Percentiles rank a stretch among this genome's conserved stretches.
phyloP scores from a whole-genome alignment of 2,113 vertebrate species.

The Opisthocomus hoazin region DNA sequence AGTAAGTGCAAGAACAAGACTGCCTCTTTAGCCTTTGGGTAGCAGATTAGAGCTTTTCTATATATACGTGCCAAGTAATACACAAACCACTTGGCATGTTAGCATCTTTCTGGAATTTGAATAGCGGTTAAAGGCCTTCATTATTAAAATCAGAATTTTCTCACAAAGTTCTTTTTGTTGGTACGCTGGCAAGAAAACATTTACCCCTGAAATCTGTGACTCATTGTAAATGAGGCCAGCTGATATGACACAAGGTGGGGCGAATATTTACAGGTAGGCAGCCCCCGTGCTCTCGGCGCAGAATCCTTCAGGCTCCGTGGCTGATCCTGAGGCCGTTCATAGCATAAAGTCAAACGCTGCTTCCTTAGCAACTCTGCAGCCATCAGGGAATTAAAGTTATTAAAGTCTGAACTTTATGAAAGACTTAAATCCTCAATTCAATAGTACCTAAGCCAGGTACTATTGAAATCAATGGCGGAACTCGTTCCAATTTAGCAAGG shows the following conservation, averaged over 20 bases:
- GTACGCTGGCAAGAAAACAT: neutral
- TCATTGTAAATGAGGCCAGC: neutral
- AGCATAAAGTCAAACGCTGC: neutral
- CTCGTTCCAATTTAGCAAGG: neutral
- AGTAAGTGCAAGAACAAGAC: neutral
- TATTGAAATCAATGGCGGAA: neutral
- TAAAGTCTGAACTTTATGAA: constrained; percentile 34
- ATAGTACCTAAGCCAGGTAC: neutral
- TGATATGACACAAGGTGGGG: neutral
- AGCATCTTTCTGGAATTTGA: neutral
- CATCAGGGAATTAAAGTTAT: constrained; percentile 18
- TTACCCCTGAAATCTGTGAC: neutral
- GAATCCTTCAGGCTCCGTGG: neutral
- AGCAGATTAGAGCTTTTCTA: neutral
- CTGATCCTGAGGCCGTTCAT: neutral
- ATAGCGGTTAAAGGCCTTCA: neutral
- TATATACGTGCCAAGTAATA: neutral
- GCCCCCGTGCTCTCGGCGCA: accelerated
- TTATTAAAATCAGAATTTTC: neutral
- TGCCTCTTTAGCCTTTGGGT: neutral
- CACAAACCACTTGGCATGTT: neutral
- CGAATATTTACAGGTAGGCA: neutral
- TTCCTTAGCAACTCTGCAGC: neutral
- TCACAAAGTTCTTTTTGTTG: neutral
- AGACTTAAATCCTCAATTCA: constrained; percentile 36